Base-by-base conservation (phyloP, 2,113 vertebrate species). In the Cephalopterus ornatus region DNA sequence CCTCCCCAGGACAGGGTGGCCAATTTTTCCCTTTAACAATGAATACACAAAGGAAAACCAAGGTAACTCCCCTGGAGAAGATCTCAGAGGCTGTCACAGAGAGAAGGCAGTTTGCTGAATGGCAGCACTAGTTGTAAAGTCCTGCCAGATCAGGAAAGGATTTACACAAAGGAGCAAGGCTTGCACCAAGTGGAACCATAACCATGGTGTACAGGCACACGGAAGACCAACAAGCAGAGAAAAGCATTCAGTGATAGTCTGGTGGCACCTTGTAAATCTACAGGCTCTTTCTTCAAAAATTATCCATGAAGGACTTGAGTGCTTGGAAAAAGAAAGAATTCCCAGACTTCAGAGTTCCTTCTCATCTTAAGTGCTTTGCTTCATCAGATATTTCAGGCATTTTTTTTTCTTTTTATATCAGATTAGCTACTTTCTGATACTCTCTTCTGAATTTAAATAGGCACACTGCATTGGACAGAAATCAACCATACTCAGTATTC, bases 11-110 rank as follows among this genome's bases (percentile, higher is more conserved):
- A 35, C 6, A 32, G 80, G 28, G 26, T 28, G n/a, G 20, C 16
- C 53, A 18, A n/a, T 42, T 82, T 81, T 59, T 23, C 30, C 41
- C 7, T 83, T 74, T 56, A 28, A 58, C 12, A 44, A n/a, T 8
- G 27, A 44, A 12, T n/a, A 55, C 12, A 68, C 2, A 1, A 77
- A 72, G 26, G 52, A 59, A 89, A 92, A 76, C 22, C 18, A 30
- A 85, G 89, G 46, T 7, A 71, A 67, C 5, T 2, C 6, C 20
- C 9, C 37, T 19, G 33, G 52, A 85, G 39, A 67, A 75, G 42
- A 72, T 26, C 27, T 56, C 2, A 1, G 0, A 3, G 78, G 33
- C 41, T 0, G 0, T 13, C 5, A 30, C 32, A 35, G 71, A 0
- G 0, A 59, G 39, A 59, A 84, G 39, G 65, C 23, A 49, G 27